These are phyloP conservation scores for Drepana falcataria DNA, from an alignment of 2,888 invertebrate genomes.

Conservation along the genomic window DNA sequence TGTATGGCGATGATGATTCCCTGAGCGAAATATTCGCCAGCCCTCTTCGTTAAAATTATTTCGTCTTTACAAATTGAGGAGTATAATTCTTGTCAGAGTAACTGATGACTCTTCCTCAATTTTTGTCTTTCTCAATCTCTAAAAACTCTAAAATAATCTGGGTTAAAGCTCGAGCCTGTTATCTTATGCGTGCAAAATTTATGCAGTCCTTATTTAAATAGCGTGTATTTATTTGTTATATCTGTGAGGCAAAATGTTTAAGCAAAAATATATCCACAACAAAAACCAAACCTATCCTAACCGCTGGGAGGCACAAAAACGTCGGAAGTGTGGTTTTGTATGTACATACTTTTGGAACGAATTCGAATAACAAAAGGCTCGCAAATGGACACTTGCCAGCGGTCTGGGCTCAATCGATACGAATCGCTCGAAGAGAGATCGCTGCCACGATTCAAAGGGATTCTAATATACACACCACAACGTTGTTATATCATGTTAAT, in stretches of 20 bases:
- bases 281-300: constrained; percentile 12
- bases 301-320: constrained; percentile 18
- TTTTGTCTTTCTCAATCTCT: too few species aligned
- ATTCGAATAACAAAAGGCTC: constrained; percentile 48
- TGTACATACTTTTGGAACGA: constrained; percentile 31
- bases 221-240: background rate
- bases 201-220: background rate
- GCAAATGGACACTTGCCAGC: constrained; percentile 54
- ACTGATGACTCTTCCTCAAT: too few species aligned
- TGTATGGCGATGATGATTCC: too few species aligned
- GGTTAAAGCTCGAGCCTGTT: too few species aligned
- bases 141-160: too few species aligned
- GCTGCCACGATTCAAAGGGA: constrained; percentile 18
- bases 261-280: background rate
- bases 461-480: constrained; percentile 17
- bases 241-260: background rate
- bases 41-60: too few species aligned
- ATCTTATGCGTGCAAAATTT: background rate
- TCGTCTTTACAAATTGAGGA: too few species aligned
- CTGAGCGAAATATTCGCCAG: too few species aligned
- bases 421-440: constrained; percentile 33
- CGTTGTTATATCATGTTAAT: constrained; percentile 26
- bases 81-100: too few species aligned
- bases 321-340: constrained; percentile 14
- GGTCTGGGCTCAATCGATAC: constrained; percentile 42